Evolutionary conservation across 2,888 invertebrate species (phyloP), one percentile per base, ranked within the genome.

Genomic region (Metopia argyrocephala): DNA sequence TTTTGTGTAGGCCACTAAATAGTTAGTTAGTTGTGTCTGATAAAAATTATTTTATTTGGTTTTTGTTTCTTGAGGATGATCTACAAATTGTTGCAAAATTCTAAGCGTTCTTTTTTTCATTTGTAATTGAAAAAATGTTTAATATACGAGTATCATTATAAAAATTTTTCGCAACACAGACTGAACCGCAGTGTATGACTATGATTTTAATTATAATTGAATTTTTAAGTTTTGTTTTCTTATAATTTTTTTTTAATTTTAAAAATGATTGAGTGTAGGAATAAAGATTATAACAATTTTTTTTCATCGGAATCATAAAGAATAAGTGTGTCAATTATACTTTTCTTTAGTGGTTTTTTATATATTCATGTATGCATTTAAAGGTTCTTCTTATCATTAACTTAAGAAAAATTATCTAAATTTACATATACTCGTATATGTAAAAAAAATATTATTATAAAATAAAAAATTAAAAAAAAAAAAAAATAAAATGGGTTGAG

Each of bases 261-360:
- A 18, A 27, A 27, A 27, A 18, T n/a, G 15, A 27, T 27, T 6
- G 18, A 56, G 56, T 27, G 25, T 15, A 15, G 27, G n/a, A 15
- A 56, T 6, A 28, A 27, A 54, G 23, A 12, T n/a, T 15, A 27
- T 56, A 3, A n/a, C n/a, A 12, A 38, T 38, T 38, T 38, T 38
- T 38, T 38, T 12, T 38, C 15, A 12, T 20, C 31, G 2, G 28
- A 28, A 12, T 54, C 38, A 48, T 76, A 65, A 73, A 62, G 76
- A 56, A 81, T 78, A 81, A 78, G 78, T 81, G 61, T 81, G 81
- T 78, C 78, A 81, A 78, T 78, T 75, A n/a, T n/a, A 81, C 70
- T 62, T 75, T 75, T 71, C 66, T 75, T 62, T 75, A 31, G 73
- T 66, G 78, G 66, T 73, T 73, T 62, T 21, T 20, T 20, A 12